Evolutionary conservation across 2,113 vertebrate genomes (phyloP), one percentile per base, ranked within the genome.

Genomic region (Leucopternis melanops): DNA sequence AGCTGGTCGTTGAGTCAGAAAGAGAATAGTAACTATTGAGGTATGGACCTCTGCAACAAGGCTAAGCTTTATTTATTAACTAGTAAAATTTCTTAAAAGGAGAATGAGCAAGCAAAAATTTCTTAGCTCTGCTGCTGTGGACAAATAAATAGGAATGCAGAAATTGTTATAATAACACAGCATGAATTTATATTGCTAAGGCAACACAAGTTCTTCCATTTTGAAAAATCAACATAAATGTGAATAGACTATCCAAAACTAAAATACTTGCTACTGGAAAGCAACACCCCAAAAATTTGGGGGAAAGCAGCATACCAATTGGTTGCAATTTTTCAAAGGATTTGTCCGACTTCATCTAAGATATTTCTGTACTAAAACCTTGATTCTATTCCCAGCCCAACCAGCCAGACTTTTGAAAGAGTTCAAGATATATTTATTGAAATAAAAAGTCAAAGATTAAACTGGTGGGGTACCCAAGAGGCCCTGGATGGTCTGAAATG

Each of bases 61-160:
- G 90, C 90, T 97, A 88, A 96, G 83, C 85, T 95, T 94, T 97
- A 94, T 96, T 96, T 97, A 96, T 97, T 91, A 95, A 95, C 83
- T 96, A 96, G 96, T 95, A 97, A 97, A 91, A 95, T 94, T 81
- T 95, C 96, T 97, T 93, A 96, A 92, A 97, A 96, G 93, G 83
- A 93, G 91, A 94, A 92, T 90, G 96, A 97, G 84, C 80, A 93
- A 86, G 90, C 69, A 97, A 97, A 97, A 92, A 88, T 83, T 77
- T 73, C 83, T 73, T 86, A 75, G 74, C 55, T 94, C 90, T 96
- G 91, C 93, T 81, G 72, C 95, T 57, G 4, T 66, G 75, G 86
- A 57, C 44, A 88, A 96, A 91, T 78, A 85, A 62, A 70, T 44
- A 87, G 40, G 63, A 83, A 82, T 50, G 73, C 26, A 74, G 88